Evolutionary conservation across 2,113 vertebrate genomes (phyloP).

Genomic region (Trochalopteron elliotii): DNA sequence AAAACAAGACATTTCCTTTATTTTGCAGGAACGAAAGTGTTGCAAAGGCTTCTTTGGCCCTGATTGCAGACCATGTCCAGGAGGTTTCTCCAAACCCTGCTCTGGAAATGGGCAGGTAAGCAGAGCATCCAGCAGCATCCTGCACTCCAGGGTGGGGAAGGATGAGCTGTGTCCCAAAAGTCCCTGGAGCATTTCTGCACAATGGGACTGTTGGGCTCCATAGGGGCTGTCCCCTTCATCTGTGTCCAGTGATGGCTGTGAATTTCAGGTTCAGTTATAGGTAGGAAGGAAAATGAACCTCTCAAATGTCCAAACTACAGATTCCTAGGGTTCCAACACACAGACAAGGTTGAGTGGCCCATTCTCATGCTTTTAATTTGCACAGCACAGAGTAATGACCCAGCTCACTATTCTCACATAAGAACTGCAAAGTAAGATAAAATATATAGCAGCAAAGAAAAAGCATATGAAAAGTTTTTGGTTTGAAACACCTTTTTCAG

Average conservation of each 20-base stretch:
- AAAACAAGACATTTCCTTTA: neutral
- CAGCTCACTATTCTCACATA: neutral
- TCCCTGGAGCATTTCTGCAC: neutral
- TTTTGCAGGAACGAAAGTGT: slow-evolving; percentile 80
- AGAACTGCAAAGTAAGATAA: neutral
- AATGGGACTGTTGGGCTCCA: neutral
- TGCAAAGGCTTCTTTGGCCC: slow-evolving; percentile 91
- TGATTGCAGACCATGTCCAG: slow-evolving; percentile 85
- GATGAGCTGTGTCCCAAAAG: neutral
- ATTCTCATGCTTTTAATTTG: neutral
- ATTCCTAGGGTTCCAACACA: neutral
- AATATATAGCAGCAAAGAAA: neutral
- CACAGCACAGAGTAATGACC: neutral
- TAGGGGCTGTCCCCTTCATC: neutral
- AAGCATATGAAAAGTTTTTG: neutral
- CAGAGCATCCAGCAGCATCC: neutral
- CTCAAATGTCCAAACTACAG: neutral
- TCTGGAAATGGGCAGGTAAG: slow-evolving; percentile 87
- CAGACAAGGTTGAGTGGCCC: neutral
- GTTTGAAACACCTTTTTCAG: neutral
- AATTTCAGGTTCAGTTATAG: neutral
- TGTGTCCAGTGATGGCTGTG: fast-evolving
- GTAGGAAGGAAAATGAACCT: neutral
- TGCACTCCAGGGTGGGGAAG: fast-evolving
- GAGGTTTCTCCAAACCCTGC: slow-evolving; percentile 83